These are phyloP conservation scores for Lasioglossum villosulum DNA, from an alignment of 2,888 invertebrate genomes.

Conservation along the genomic window DNA sequence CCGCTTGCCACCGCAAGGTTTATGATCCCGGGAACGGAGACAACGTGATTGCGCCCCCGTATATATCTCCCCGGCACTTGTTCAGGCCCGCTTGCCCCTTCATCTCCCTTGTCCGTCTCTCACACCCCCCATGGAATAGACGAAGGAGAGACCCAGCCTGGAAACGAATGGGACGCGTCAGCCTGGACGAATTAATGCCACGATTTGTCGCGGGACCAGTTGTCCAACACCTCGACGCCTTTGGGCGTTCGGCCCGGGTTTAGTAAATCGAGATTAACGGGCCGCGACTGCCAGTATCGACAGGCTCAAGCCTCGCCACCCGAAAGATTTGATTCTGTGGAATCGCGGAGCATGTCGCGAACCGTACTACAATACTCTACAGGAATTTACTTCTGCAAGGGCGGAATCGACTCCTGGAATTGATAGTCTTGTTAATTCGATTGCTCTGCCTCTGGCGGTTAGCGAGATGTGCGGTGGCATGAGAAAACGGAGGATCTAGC, in stretches of 20 bases:
- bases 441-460: not conserved
- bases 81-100: not conserved
- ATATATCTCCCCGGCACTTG: not conserved
- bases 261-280: constrained; percentile 5
- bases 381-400: not conserved
- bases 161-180: constrained; percentile 43
- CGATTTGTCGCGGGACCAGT: constrained; percentile 53
- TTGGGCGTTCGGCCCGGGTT: not conserved
- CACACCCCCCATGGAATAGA: not conserved
- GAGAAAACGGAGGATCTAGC: not conserved
- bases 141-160: constrained; percentile 25
- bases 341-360: not conserved
- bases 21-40: constrained; percentile 75
- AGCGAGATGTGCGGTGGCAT: not conserved
- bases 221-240: constrained; percentile 32
- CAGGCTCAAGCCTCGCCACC: not conserved
- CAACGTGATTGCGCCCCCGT: constrained; percentile 56
- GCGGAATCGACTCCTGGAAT: not conserved
- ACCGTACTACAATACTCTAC: not conserved
- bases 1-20: constrained; percentile 79
- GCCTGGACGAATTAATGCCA: constrained; percentile 54
- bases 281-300: not conserved
- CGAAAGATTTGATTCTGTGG: not conserved
- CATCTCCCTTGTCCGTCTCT: not conserved
- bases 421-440: not conserved